These are phyloP conservation scores for Malurus alboscapulatus DNA, from an alignment of 2,113 vertebrate species.

Conservation along the genomic window DNA sequence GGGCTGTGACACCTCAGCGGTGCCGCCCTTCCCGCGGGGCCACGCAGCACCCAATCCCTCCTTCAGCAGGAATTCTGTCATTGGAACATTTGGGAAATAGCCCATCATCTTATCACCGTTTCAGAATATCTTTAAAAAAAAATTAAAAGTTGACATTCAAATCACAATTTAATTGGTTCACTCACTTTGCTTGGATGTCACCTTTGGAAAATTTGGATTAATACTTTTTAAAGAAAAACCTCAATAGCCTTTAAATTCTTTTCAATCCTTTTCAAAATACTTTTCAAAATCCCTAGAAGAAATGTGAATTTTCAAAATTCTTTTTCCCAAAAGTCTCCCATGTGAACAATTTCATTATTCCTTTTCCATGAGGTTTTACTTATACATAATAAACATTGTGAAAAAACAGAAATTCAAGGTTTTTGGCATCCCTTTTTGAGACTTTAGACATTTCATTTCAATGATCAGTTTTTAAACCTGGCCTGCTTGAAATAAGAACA, in stretches of 20 bases:
- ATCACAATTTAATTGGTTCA: neutral
- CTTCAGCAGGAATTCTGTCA: neutral
- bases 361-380: neutral
- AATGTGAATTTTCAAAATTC: fast-evolving
- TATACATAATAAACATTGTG: neutral
- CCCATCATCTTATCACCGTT: fast-evolving
- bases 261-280: too few species aligned
- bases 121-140: fast-evolving
- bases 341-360: neutral
- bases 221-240: neutral
- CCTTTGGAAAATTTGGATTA: neutral
- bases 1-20: neutral
- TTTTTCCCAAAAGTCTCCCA: neutral
- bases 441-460: neutral
- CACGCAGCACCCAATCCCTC: neutral
- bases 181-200: neutral
- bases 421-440: neutral
- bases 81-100: fast-evolving
- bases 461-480: neutral
- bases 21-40: fast-evolving
- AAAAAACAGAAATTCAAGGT: neutral
- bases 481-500: neutral
- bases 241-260: neutral
- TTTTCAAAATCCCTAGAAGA: neutral
- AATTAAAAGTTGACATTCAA: fast-evolving